A percentile compares a stretch with the other conserved stretches of the same genome.
These are phyloP conservation scores for Cheilosia vulpina DNA, from an alignment of 2,888 invertebrate genomes.

Conservation along the genomic window DNA sequence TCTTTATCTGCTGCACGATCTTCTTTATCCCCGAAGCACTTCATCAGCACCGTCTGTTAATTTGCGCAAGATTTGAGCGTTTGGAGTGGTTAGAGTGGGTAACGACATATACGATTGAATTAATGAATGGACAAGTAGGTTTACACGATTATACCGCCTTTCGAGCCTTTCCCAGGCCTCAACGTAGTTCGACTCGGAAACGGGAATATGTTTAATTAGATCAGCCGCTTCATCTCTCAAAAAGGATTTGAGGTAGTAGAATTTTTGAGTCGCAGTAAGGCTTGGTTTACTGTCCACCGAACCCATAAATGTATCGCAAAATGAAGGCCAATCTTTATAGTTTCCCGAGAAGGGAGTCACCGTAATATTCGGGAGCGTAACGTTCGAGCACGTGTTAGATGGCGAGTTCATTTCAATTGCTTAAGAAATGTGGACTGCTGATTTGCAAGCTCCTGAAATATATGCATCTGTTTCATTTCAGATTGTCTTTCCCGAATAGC, in stretches of 20 bases:
- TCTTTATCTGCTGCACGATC: neutral
- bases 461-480: neutral
- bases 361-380: neutral
- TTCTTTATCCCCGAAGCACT: neutral
- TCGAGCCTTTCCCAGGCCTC: neutral
- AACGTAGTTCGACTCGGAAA: neutral
- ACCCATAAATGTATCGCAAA: no score
- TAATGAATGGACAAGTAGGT: neutral
- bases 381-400: neutral
- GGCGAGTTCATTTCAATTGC: no score
- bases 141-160: neutral
- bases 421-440: neutral
- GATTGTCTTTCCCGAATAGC: neutral
- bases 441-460: neutral
- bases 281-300: no score
- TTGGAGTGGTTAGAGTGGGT: neutral
- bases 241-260: no score
- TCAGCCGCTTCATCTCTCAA: neutral
- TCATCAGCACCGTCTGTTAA: neutral
- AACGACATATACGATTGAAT: neutral
- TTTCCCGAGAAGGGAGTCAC: neutral
- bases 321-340: conserved; percentile 3
- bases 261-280: neutral
- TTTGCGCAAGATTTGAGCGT: neutral
- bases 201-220: neutral